Evolutionary conservation across 2,888 invertebrate genomes (phyloP).

Genomic region (Drosophila incognita): DNA sequence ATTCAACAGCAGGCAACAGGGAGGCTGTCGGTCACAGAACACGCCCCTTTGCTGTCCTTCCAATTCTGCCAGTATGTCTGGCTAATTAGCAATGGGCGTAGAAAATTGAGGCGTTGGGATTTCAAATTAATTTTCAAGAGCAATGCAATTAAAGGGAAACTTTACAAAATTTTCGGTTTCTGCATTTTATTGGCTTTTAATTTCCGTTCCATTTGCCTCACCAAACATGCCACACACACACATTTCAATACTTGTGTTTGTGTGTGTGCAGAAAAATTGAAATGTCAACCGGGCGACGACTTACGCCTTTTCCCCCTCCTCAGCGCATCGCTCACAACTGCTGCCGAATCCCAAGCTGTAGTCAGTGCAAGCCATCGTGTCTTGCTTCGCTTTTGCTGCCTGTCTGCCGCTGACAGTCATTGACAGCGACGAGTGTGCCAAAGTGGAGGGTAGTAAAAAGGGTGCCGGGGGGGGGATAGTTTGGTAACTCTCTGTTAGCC

Average conservation of each 20-base stretch:
- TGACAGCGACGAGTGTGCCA: slow-evolving; percentile 53
- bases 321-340: background rate
- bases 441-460: background rate
- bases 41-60: slow-evolving; percentile 65
- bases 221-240: slow-evolving; percentile 41
- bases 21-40: background rate
- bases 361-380: slow-evolving; percentile 45
- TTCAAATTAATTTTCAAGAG: slow-evolving; percentile 52
- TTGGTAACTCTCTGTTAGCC: slow-evolving; percentile 23
- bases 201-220: slow-evolving; percentile 61
- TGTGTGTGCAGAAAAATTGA: slow-evolving; percentile 67
- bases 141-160: slow-evolving; percentile 44
- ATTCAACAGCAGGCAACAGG: slow-evolving; percentile 18
- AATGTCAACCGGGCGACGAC: slow-evolving; percentile 48
- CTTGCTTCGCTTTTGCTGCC: slow-evolving; percentile 65
- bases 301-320: background rate
- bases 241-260: slow-evolving; percentile 36
- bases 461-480: background rate
- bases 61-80: slow-evolving; percentile 42
- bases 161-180: slow-evolving; percentile 1
- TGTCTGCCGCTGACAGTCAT: slow-evolving; percentile 73
- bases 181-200: slow-evolving; percentile 71
- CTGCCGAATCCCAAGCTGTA: slow-evolving; percentile 23
- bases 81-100: slow-evolving; percentile 52
- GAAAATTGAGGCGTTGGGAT: slow-evolving; percentile 6